Evolutionary conservation across 2,797 vertebrate species (phyloP).

Genomic region (Agapornis canus): DNA sequence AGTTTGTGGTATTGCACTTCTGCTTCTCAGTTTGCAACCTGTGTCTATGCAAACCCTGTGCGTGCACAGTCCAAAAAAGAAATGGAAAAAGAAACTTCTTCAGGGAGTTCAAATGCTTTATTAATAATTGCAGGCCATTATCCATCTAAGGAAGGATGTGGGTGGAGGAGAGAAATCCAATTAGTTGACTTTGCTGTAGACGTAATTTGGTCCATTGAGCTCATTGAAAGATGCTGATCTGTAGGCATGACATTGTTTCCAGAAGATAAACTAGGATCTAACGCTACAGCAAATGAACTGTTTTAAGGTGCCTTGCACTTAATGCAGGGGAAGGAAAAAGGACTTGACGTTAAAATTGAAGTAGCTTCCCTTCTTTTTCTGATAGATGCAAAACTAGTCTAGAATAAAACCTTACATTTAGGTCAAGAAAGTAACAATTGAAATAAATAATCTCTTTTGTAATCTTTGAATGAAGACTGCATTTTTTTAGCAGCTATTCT

Average conservation of each 20-base stretch:
- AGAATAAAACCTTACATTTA: not conserved
- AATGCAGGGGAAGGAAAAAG: not conserved
- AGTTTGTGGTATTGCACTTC: not conserved
- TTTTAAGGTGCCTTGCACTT: not conserved
- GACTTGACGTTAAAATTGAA: not conserved
- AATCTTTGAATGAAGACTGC: not conserved
- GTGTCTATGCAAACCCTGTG: accelerated
- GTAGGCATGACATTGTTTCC: not conserved
- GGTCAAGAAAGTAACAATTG: not conserved
- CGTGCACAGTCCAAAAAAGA: not conserved
- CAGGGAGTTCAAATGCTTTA: not conserved
- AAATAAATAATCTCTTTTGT: not conserved
- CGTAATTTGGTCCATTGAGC: not conserved
- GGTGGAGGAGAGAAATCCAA: not conserved
- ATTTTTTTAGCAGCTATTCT: not conserved
- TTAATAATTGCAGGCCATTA: not conserved
- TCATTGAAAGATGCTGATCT: not conserved
- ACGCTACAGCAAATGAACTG: not conserved
- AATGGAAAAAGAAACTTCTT: not conserved
- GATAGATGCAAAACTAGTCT: not conserved
- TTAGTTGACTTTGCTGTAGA: not conserved
- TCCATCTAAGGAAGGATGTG: not conserved
- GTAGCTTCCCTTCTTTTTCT: not conserved
- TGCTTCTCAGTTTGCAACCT: not conserved
- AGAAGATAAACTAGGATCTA: not conserved